Conservation (phyloP, 2,113 vertebrate genomes). For the Saguinus midas region DNA sequence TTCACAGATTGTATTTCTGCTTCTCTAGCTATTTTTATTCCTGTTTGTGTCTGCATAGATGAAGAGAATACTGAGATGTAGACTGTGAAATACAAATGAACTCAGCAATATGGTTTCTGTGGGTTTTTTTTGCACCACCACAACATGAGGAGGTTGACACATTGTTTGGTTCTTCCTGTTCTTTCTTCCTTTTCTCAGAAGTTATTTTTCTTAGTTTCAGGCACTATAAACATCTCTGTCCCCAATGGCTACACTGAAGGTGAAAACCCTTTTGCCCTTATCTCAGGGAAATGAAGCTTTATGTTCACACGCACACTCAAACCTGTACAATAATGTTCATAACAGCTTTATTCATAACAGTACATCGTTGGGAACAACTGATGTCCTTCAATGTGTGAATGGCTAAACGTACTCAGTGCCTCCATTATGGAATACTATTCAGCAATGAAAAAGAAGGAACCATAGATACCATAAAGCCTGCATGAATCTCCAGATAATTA, state of each 20-base stretch:
- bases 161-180: accelerated
- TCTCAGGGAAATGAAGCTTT: neutral
- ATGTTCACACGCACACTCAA: neutral
- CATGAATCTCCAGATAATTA: neutral
- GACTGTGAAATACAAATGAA: neutral
- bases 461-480: accelerated
- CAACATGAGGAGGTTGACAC: neutral
- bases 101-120: neutral
- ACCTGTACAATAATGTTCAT: neutral
- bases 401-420: neutral
- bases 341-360: neutral
- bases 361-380: neutral
- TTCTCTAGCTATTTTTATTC: neutral
- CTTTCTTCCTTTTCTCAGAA: neutral
- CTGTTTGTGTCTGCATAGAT: neutral
- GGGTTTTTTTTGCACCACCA: neutral
- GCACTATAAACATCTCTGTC: neutral
- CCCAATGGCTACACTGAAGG: accelerated
- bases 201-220: neutral
- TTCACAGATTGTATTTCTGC: neutral
- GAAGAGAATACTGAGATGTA: neutral
- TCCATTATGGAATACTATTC: neutral
- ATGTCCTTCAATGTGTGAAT: neutral
- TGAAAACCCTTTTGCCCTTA: neutral
- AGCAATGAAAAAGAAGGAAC: neutral